These are phyloP conservation scores for Tachycineta bicolor DNA, from an alignment of 2,113 vertebrate species.

Conservation along the genomic window DNA sequence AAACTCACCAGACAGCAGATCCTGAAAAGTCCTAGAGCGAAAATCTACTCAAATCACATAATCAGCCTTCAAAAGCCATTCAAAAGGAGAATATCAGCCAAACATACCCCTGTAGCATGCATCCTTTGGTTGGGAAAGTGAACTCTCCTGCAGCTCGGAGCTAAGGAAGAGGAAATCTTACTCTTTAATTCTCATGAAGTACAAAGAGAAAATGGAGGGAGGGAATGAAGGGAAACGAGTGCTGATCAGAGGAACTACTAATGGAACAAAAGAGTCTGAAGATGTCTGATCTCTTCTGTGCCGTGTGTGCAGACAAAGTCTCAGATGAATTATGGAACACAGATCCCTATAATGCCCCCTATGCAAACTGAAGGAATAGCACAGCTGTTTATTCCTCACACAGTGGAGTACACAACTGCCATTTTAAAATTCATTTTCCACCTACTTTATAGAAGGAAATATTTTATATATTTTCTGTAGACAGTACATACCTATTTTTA, in stretches of 20 bases:
- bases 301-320: background rate
- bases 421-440: background rate
- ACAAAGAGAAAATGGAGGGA: background rate
- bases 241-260: constrained; percentile 56
- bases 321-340: constrained; percentile 62
- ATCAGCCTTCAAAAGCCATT: background rate
- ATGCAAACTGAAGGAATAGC: background rate
- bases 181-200: constrained; percentile 40
- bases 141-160: constrained; percentile 5
- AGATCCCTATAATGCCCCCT: background rate
- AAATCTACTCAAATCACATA: constrained; percentile 7
- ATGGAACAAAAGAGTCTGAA: constrained; percentile 34
- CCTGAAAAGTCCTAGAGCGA: background rate
- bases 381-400: background rate
- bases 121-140: background rate
- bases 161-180: constrained; percentile 12
- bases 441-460: background rate
- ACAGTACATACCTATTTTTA: background rate
- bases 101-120: background rate
- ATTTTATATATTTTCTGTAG: background rate
- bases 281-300: constrained; percentile 28
- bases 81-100: background rate
- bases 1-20: background rate
- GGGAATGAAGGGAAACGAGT: background rate
- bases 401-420: background rate